Evolutionary conservation across 2,113 vertebrate species (phyloP).

Genomic region (Dolichotis patagonum): DNA sequence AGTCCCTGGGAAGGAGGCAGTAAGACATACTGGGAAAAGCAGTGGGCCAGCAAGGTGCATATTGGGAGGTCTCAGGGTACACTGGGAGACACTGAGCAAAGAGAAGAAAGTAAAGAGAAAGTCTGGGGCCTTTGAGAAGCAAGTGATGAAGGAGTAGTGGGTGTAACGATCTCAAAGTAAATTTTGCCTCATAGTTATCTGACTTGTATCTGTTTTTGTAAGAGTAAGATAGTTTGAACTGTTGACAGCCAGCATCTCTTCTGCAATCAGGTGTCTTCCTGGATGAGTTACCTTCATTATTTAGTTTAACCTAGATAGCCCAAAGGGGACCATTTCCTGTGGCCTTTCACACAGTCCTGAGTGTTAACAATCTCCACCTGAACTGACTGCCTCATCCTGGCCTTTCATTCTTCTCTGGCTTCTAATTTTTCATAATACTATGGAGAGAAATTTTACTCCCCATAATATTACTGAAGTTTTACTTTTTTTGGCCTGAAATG

Average conservation of each 20-base stretch:
- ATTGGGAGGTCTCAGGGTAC: neutral
- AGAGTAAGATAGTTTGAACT: neutral
- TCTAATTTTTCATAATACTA: neutral
- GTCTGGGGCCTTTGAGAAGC: too few relatives aligned
- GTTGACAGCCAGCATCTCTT: neutral
- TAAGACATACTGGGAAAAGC: neutral
- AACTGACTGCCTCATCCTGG: neutral
- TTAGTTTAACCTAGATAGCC: neutral
- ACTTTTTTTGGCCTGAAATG: neutral
- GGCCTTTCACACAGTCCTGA: neutral
- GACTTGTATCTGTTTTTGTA: neutral
- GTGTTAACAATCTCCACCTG: neutral
- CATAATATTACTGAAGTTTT: neutral
- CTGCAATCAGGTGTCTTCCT: neutral
- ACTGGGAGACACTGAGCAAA: neutral
- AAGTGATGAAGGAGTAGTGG: too few relatives aligned
- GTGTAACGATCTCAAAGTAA: neutral
- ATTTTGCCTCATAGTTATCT: neutral
- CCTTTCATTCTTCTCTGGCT: neutral
- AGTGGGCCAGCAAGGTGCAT: rapidly evolving
- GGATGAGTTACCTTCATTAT: neutral
- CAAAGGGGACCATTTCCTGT: neutral
- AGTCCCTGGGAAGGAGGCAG: rapidly evolving
- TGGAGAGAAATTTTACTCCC: neutral
- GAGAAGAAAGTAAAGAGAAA: neutral